Evolutionary conservation across 2,797 vertebrate genomes (phyloP).

Genomic region (Lacerta viridis): DNA sequence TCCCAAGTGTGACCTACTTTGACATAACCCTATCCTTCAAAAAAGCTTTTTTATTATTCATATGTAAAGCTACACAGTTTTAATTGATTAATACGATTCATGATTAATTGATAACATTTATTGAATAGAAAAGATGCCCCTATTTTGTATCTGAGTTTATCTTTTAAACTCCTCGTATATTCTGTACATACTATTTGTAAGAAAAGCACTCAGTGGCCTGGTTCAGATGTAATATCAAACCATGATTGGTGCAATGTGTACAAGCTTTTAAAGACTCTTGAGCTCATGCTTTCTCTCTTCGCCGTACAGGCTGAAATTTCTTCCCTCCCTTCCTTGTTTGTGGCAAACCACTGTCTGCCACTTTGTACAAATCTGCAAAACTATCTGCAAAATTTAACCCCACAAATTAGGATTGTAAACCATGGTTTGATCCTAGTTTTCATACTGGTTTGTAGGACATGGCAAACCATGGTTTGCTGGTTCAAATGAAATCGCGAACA

Average conservation of each 20-base stretch:
- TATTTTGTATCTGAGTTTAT: background rate
- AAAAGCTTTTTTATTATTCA: background rate
- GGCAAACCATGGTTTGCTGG: background rate
- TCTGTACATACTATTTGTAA: background rate
- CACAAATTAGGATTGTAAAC: background rate
- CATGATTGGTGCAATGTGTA: background rate
- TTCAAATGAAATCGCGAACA: background rate
- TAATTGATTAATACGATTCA: background rate
- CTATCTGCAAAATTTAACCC: background rate
- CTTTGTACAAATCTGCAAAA: background rate
- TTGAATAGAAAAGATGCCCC: background rate
- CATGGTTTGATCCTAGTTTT: background rate
- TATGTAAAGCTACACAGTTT: background rate
- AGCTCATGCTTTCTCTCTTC: background rate
- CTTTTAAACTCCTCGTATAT: background rate
- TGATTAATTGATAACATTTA: background rate
- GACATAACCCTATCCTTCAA: background rate
- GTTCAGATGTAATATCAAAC: background rate
- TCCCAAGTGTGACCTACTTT: background rate
- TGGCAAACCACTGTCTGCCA: background rate
- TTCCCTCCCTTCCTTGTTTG: background rate
- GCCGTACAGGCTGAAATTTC: background rate
- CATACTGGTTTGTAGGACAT: background rate
- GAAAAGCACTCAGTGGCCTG: background rate
- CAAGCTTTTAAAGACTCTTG: background rate